phyloP scores from a whole-genome alignment of 2,888 invertebrate genomes.

The Meliscaeva auricollis region DNA sequence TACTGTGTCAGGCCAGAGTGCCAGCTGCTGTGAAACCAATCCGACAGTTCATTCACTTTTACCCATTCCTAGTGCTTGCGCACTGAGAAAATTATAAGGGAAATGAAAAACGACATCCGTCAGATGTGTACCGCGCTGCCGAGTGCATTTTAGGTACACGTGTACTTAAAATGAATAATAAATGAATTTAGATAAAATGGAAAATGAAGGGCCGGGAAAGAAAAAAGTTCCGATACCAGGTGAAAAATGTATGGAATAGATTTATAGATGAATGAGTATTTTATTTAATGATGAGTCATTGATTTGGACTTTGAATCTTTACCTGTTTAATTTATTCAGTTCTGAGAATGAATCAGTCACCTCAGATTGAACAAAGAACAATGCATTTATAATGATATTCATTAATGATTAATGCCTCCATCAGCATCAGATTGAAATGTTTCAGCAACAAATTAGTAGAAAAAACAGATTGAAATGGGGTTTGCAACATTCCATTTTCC shows the following conservation, averaged over 20 bases:
- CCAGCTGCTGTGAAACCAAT: conserved; percentile 10
- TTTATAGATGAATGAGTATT: too few species aligned
- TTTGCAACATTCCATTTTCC: too few species aligned
- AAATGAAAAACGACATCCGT: conserved; percentile 17
- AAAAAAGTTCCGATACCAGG: background rate
- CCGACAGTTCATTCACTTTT: conserved; percentile 64
- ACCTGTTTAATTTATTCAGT: background rate
- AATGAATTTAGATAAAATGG: background rate
- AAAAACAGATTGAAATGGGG: background rate
- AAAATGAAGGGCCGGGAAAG: background rate
- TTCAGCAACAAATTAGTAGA: background rate
- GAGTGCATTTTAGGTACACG: conserved; percentile 65
- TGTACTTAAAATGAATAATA: conserved; percentile 59
- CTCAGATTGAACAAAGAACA: too few species aligned
- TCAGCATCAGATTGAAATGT: background rate
- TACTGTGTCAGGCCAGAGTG: conserved; percentile 26
- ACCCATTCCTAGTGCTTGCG: conserved; percentile 54
- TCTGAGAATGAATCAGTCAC: background rate
- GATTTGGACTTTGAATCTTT: background rate
- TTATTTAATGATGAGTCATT: background rate
- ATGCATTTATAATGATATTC: too few species aligned
- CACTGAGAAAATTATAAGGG: conserved; percentile 32
- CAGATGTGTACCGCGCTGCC: conserved; percentile 45
- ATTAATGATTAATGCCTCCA: too few species aligned
- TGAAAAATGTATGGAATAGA: too few species aligned